Evolutionary conservation across 2,113 vertebrate genomes (phyloP).

Genomic region (Nibea coibor): DNA sequence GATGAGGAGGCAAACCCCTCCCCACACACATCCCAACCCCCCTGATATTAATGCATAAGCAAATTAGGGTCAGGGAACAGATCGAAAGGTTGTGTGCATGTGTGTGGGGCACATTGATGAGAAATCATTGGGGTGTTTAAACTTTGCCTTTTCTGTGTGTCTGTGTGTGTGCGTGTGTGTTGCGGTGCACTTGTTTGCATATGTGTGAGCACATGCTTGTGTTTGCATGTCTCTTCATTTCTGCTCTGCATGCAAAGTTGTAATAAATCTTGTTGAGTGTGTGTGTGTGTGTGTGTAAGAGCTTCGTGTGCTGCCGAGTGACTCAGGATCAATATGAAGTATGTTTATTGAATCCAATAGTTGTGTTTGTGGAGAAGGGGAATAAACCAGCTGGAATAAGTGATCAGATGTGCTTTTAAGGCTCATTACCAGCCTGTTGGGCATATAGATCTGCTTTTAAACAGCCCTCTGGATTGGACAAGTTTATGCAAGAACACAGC

Average conservation of each 20-base stretch:
- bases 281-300: slow-evolving; percentile 33
- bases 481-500: slow-evolving; percentile 32
- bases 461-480: slow-evolving; percentile 37
- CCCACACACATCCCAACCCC: slow-evolving; percentile 48
- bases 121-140: slow-evolving; percentile 62
- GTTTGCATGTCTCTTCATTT: slow-evolving; percentile 46
- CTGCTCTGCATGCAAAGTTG: slow-evolving; percentile 53
- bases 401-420: slow-evolving; percentile 73
- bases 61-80: slow-evolving; percentile 52
- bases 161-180: neutral
- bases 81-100: slow-evolving; percentile 41
- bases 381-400: slow-evolving; percentile 73
- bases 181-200: neutral
- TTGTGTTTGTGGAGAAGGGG: slow-evolving; percentile 62
- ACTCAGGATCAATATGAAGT: slow-evolving; percentile 71
- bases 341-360: slow-evolving; percentile 78
- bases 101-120: slow-evolving; percentile 27
- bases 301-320: slow-evolving; percentile 55
- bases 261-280: slow-evolving; percentile 72
- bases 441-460: slow-evolving; percentile 67
- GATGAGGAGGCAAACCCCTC: slow-evolving; percentile 66
- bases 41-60: slow-evolving; percentile 64
- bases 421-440: slow-evolving; percentile 71
- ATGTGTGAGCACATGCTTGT: neutral
- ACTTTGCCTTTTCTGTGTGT: slow-evolving; percentile 3